Evolutionary conservation across 1,140 invertebrate species (phyloP), one percentile per base, ranked within the genome.

Genomic region (Hermetia illucens): DNA sequence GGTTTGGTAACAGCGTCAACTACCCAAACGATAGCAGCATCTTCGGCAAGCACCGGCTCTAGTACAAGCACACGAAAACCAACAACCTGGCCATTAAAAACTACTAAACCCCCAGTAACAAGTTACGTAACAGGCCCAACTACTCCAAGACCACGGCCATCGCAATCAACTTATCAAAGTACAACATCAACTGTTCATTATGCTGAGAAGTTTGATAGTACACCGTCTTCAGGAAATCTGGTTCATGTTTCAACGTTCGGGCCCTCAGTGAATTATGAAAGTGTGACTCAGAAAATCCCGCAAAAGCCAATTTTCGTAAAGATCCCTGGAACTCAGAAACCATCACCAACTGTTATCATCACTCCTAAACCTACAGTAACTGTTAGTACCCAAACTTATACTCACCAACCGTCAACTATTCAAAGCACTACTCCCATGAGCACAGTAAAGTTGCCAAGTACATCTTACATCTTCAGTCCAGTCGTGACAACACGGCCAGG

Each of bases 351-450:
- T 0, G 62, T 73, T 5, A 52, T 71, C 17, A 74, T 72, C 13
- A 74, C 62, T 19, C 71, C 73, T 21, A 77, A 75, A 51, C 74
- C 74, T 4, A 65, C 66, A 4, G 58, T 60, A n/a, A 52, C 24
- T 19, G 13, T 46, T 48, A n/a, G n/a, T n/a, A n/a, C n/a, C n/a
- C n/a, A n/a, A n/a, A n/a, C n/a, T n/a, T n/a, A n/a, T n/a, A n/a
- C n/a, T n/a, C n/a, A n/a, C n/a, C n/a, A n/a, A n/a, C n/a, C n/a
- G n/a, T n/a, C n/a, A n/a, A n/a, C n/a, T n/a, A 27, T 27, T 13
- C 24, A 27, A 27, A 9, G 8, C 8, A 27, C 13, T 21, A 5
- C 19, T 25, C 27, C 8, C 31, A 8, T 41, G 9, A 25, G 46
- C 19, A 45, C 41, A 20, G 49, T 45, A 24, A 33, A 39, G 5